phyloP scores from a whole-genome alignment of 2,888 invertebrate genomes.

The Spatulosminthurus flaviceps region DNA sequence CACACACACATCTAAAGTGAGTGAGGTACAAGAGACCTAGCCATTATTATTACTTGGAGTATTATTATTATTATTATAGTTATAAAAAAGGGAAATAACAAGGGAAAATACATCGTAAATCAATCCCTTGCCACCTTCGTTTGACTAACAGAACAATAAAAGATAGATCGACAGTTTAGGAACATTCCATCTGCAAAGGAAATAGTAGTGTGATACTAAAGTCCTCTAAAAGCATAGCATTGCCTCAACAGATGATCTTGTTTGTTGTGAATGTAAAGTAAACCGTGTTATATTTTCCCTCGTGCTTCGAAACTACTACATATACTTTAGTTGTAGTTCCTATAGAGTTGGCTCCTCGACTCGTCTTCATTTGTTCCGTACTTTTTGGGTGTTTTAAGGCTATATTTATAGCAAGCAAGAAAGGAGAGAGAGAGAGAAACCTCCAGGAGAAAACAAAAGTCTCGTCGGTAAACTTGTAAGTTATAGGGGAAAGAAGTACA shows the following conservation, averaged over 20 bases:
- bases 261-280: slow-evolving; percentile 18
- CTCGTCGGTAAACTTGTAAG: slow-evolving; percentile 6
- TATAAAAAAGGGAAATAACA: neutral
- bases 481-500: neutral
- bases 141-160: neutral
- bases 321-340: no score
- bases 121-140: no score
- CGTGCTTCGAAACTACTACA: neutral
- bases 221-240: neutral
- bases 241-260: slow-evolving; percentile 1
- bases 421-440: no score
- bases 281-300: slow-evolving; percentile 2
- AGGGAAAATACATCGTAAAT: neutral
- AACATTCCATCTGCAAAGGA: neutral
- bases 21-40: no score
- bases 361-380: no score
- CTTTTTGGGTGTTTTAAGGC: no score
- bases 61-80: no score
- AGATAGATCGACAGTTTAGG: neutral
- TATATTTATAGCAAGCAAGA: no score
- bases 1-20: no score
- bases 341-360: no score
- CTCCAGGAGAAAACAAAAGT: neutral
- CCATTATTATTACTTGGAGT: neutral
- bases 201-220: neutral